Evolutionary conservation across 2,113 vertebrate genomes (phyloP), one percentile per base, ranked within the genome.

Genomic region (Eonycteris spelaea): DNA sequence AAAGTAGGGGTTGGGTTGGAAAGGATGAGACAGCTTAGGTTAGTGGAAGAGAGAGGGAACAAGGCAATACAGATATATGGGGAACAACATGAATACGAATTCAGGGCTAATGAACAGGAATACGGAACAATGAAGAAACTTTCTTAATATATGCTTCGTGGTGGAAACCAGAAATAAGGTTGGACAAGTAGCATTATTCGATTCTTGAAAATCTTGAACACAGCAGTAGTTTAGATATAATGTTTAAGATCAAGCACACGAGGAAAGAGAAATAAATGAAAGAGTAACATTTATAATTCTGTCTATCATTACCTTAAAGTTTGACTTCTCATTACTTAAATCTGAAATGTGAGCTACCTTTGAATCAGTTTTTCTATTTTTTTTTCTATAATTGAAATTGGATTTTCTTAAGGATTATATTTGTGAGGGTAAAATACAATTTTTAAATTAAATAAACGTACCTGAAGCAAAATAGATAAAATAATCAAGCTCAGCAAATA

Each of bases 381-480:
- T 85, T 74, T 82, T 63, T 43, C 71, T 45, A 43, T 45, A 61
- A 74, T 40, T 90, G 19, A 18, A 71, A 57, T 4, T 59, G 4
- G 8, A 55, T 61, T 82, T 90, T 73, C 22, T 75, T 7, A 70
- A 70, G 40, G 19, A 55, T 33, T 2, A 21, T 70, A 82, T 89
- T 84, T 68, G n/a, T 59, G 7, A 51, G 18, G 19, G 10, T 38
- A 94, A 84, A 51, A 74, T 38, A 48, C 11, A 57, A 67, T 24
- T 78, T 90, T 87, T 71, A 87, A 93, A 87, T 86, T 38, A 88
- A 22, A 63, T 70, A 90, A 68, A 88, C 16, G 22, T 40, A 79
- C 73, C 30, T 45, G 24, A 79, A 68, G 48, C 61, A 24, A 90
- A 73, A 94, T 2, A 65, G 13, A 77, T 90, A 28, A 89, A 89